These are phyloP conservation scores for Oscheius onirici DNA, from an alignment of 2,888 invertebrate genomes.

Conservation along the genomic window DNA sequence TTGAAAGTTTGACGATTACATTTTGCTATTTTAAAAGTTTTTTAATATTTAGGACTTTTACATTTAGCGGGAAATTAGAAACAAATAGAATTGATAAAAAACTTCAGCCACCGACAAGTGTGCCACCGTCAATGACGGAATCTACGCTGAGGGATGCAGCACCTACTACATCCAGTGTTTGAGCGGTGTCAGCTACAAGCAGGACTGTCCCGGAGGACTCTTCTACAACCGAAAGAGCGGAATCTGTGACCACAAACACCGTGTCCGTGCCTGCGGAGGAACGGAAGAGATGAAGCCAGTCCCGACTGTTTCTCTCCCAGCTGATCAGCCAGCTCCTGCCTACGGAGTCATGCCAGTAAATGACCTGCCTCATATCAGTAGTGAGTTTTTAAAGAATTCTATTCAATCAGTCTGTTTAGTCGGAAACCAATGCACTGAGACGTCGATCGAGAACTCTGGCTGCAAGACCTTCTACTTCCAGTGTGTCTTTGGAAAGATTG, in stretches of 20 bases:
- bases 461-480: constrained; percentile 5
- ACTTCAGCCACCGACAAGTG: constrained; percentile 28
- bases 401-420: constrained; percentile 1
- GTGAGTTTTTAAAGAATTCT: neutral
- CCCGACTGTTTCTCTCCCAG: neutral
- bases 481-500: neutral
- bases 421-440: constrained; percentile 20
- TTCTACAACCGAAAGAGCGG: constrained; percentile 47
- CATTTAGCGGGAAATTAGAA: too few species aligned
- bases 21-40: too few species aligned
- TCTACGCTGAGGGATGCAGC: constrained; percentile 41
- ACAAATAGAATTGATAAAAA: too few species aligned
- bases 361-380: neutral
- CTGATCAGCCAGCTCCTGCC: neutral
- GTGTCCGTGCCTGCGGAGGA: constrained; percentile 52
- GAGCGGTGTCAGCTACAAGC: constrained; percentile 30
- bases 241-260: constrained; percentile 44
- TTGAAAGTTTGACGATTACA: too few species aligned
- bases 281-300: constrained; percentile 22
- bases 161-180: constrained; percentile 37
- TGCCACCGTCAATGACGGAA: constrained; percentile 41
- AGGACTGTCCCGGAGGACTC: constrained; percentile 39
- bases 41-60: too few species aligned
- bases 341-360: neutral
- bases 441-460: neutral